Base-by-base conservation (phyloP, 1,140 invertebrate species). In the Drosophila lacertosa region DNA sequence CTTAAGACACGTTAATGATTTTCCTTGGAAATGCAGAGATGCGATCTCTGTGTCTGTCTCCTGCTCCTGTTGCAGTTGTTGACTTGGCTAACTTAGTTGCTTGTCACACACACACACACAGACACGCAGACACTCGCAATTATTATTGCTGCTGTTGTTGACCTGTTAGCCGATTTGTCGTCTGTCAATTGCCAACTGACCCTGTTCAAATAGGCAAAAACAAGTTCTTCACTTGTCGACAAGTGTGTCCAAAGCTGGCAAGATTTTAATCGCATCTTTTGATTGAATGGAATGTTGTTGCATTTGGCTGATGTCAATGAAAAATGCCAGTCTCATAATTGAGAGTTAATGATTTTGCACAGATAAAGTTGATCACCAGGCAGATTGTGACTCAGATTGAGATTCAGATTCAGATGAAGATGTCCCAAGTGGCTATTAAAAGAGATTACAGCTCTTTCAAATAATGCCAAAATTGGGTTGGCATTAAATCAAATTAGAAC, bases 1-100 rank as follows among this genome's bases (percentile, higher is more conserved):
- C 82, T 75, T 81, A 86, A 84, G 77, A 84, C 81, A 81, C 81
- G 81, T 88, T 84, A 77, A 84, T 88, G 77, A 84, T 84, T 86
- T 84, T 84, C 81, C 73, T 47, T 64, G 81, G 77, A 84, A 84
- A 67, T 53, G 73, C 50, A 78, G 29, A 53, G 50, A 65, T 65
- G 20, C 60, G 20, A 15, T 4, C 24, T 42, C 40, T 50, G 13
- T 51, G n/a, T 54, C 40, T 39, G 26, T 58, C 53, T 16, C 0
- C 15, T 60, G 18, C 32, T 57, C 22, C 20, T 54, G 16, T 33
- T 37, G 18, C 47, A 40, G 13, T 18, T 18, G 15, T 29, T 33
- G 16, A 24, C 42, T 9, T 32, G 5, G 44, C 37, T 39, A 7
- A n/a, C 26, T 63, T 35, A 37, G 51, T 20, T 44, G 15, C 10